Conservation (phyloP, 2,888 invertebrate species). For the Epirrhoe alternata region DNA sequence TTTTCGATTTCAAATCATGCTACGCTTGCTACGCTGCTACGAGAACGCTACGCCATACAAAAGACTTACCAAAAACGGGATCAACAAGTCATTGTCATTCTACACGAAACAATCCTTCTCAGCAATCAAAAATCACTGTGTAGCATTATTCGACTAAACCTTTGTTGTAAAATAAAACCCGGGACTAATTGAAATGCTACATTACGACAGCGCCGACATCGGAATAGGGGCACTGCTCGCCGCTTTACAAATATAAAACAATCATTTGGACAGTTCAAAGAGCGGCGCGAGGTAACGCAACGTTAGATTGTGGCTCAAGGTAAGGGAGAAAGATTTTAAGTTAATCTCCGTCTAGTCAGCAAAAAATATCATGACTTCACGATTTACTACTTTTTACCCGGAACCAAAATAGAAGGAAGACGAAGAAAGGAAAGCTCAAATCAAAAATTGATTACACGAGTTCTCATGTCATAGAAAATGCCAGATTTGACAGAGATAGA, state of each 20-base stretch:
- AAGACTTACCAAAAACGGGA: conserved; percentile 48
- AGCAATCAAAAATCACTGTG: conserved; percentile 60
- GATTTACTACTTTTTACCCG: neutral
- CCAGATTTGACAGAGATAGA: too few species aligned
- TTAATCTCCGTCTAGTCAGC: neutral
- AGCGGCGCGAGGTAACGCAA: conserved; percentile 75
- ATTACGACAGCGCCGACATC: conserved; percentile 69
- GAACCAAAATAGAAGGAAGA: too few species aligned
- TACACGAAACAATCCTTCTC: conserved; percentile 40
- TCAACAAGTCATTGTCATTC: conserved; percentile 53
- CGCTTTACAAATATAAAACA: conserved; percentile 84
- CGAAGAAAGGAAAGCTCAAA: too few species aligned
- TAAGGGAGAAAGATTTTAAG: neutral
- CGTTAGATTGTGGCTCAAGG: conserved; percentile 52
- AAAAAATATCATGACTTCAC: too few species aligned
- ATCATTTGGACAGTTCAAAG: conserved; percentile 83
- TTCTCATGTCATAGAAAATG: too few species aligned
- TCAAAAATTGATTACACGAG: too few species aligned
- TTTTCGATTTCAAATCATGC: conserved; percentile 2
- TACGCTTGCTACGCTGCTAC: conserved; percentile 43
- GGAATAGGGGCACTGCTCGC: conserved; percentile 75
- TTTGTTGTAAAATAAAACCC: conserved; percentile 74
- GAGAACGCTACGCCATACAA: conserved; percentile 36
- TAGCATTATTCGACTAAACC: conserved; percentile 59
- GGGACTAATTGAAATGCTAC: conserved; percentile 79